Evolutionary conservation across 1,140 invertebrate species (phyloP).

Genomic region (Drepana arcuata): DNA sequence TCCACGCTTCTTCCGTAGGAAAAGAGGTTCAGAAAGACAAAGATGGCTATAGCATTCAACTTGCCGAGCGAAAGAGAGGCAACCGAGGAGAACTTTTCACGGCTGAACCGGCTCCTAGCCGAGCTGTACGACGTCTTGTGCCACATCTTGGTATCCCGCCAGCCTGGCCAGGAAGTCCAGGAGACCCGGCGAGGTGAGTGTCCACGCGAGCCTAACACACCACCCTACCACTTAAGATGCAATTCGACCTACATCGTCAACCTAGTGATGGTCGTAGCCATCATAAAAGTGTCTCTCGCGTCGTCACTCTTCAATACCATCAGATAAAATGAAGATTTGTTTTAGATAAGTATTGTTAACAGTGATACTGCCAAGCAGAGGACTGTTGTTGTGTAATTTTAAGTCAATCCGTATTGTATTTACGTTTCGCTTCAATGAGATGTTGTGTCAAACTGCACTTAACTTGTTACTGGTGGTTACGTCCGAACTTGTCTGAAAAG

Average conservation of each 20-base stretch:
- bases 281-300: constrained; percentile 63
- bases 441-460: constrained; percentile 71
- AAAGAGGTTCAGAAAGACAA: constrained; percentile 50
- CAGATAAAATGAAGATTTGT: constrained; percentile 63
- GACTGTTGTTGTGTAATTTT: constrained; percentile 68
- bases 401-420: constrained; percentile 51
- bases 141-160: constrained; percentile 65
- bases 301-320: constrained; percentile 67
- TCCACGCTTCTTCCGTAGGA: constrained; percentile 58
- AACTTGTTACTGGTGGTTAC: constrained; percentile 65
- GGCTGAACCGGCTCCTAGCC: constrained; percentile 66
- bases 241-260: constrained; percentile 71
- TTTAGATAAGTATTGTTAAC: constrained; percentile 65
- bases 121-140: constrained; percentile 68
- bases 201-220: constrained; percentile 59
- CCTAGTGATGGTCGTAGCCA: constrained; percentile 65
- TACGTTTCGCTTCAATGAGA: constrained; percentile 29
- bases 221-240: constrained; percentile 71
- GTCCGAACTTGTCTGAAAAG: constrained; percentile 29
- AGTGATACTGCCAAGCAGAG: constrained; percentile 66
- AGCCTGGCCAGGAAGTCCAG: constrained; percentile 58
- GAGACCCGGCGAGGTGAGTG: constrained; percentile 65
- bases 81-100: constrained; percentile 66
- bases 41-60: constrained; percentile 71
- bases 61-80: constrained; percentile 67